A percentile compares a stretch with the other conserved stretches of the same genome.
Conservation (phyloP, 2,113 vertebrate species). For the Vimba vimba region DNA sequence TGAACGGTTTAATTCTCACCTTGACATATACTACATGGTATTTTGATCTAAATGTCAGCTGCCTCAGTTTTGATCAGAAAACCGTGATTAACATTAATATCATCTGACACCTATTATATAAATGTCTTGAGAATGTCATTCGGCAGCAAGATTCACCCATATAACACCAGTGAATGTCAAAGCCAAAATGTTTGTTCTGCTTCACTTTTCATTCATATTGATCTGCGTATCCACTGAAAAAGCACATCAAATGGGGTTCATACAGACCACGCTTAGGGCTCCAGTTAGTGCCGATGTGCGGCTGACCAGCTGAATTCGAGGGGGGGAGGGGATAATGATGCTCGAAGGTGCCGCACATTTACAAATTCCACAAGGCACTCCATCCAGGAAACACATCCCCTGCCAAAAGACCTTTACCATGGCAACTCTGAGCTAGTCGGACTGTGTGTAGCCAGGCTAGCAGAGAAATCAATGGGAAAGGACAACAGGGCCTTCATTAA, state of each 20-base stretch:
- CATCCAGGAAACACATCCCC: slow-evolving; percentile 57
- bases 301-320: slow-evolving; percentile 1
- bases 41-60: slow-evolving; percentile 75
- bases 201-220: slow-evolving; percentile 34
- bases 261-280: neutral
- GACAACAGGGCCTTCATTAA: slow-evolving; percentile 71
- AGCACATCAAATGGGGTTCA: slow-evolving; percentile 18
- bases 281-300: neutral
- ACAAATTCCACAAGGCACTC: slow-evolving; percentile 55
- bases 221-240: slow-evolving; percentile 3
- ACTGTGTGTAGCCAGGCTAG: slow-evolving; percentile 61
- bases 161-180: slow-evolving; percentile 28
- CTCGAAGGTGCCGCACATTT: slow-evolving; percentile 54
- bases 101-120: slow-evolving; percentile 50
- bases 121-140: slow-evolving; percentile 65
- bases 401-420: slow-evolving; percentile 58
- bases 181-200: slow-evolving; percentile 17
- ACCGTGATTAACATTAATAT: slow-evolving; percentile 56
- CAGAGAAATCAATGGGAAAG: slow-evolving; percentile 66
- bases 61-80: slow-evolving; percentile 67
- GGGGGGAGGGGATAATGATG: slow-evolving; percentile 53
- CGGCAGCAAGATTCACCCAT: slow-evolving; percentile 47
- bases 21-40: slow-evolving; percentile 67
- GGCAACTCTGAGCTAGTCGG: slow-evolving; percentile 57
- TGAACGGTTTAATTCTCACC: slow-evolving; percentile 55